phyloP scores from a whole-genome alignment of 2,797 vertebrate genomes.

The Trachurus trachurus region DNA sequence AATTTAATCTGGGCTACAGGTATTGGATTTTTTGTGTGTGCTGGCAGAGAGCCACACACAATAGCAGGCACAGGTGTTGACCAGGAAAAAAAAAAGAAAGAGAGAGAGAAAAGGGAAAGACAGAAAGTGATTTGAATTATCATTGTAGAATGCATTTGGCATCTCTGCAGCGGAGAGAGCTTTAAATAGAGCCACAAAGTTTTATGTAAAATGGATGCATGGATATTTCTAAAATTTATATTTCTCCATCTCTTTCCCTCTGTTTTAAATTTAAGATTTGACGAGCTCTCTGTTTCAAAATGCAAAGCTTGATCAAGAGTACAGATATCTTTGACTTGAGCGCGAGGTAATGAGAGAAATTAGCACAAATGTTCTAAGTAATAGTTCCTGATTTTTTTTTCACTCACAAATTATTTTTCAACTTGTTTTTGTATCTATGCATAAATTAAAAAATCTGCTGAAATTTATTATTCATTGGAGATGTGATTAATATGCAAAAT shows the following conservation, averaged over 20 bases:
- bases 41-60: conserved; percentile 76
- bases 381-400: conserved; percentile 90
- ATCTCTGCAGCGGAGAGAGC: conserved; percentile 33
- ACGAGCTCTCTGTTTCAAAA: conserved; percentile 73
- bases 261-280: conserved; percentile 15
- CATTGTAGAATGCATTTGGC: conserved; percentile 61
- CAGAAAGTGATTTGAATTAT: conserved; percentile 76
- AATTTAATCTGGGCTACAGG: conserved; percentile 72
- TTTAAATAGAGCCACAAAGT: conserved; percentile 62
- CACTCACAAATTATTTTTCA: conserved; percentile 93
- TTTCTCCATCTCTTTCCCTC: conserved; percentile 19
- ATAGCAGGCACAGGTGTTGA: conserved; percentile 80
- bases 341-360: conserved; percentile 95
- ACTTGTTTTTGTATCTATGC: conserved; percentile 97
- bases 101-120: conserved; percentile 36
- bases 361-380: conserved; percentile 94
- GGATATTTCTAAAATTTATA: conserved; percentile 42
- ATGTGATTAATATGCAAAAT: conserved; percentile 99
- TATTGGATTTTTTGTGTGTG: conserved; percentile 65
- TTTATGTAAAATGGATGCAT: conserved; percentile 42
- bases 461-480: conserved; percentile 99
- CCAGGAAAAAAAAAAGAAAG: conserved; percentile 42
- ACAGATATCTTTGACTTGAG: conserved; percentile 87
- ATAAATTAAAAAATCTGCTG: conserved; percentile 99
- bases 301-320: conserved; percentile 85